A percentile compares a stretch with the other conserved stretches of the same genome.
Conservation (phyloP, 2,888 invertebrate species). For the Scelioninae gen. 1 region DNA sequence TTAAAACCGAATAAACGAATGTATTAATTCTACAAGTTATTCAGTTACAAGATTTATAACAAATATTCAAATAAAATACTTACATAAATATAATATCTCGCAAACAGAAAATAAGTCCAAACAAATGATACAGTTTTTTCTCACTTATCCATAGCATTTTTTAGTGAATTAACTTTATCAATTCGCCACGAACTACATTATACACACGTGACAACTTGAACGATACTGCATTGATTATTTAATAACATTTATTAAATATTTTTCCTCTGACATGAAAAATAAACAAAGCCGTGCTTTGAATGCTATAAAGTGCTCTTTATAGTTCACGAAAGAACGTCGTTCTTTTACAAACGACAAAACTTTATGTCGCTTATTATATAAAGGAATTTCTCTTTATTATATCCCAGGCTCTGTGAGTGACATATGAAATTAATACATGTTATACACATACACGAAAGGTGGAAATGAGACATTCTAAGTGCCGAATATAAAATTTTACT, state of each 20-base stretch:
- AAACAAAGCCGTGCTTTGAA: conserved; percentile 21
- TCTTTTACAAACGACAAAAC: conserved; percentile 31
- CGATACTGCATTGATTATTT: conserved; percentile 4
- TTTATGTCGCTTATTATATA: conserved; percentile 19
- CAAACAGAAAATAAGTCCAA: too few species aligned
- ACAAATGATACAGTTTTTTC: too few species aligned
- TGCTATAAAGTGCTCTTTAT: conserved; percentile 29
- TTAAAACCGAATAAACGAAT: too few species aligned
- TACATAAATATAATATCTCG: too few species aligned
- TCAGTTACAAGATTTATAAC: too few species aligned
- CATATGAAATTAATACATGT: conserved; percentile 41
- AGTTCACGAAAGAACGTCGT: conserved; percentile 27
- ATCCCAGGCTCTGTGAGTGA: conserved; percentile 17
- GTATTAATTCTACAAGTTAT: too few species aligned
- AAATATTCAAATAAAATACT: too few species aligned
- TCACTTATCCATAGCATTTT: background rate
- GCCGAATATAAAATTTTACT: conserved; percentile 26
- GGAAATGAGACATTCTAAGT: conserved; percentile 40
- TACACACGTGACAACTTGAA: background rate
- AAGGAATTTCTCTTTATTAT: conserved; percentile 40
- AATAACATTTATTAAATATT: conserved; percentile 30
- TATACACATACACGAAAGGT: conserved; percentile 30
- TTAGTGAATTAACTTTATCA: background rate
- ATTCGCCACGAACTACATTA: background rate
- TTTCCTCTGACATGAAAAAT: conserved; percentile 7